Evolutionary conservation across 2,113 vertebrate genomes (phyloP), one percentile per base, ranked within the genome.

Genomic region (Coracopsis vasa): DNA sequence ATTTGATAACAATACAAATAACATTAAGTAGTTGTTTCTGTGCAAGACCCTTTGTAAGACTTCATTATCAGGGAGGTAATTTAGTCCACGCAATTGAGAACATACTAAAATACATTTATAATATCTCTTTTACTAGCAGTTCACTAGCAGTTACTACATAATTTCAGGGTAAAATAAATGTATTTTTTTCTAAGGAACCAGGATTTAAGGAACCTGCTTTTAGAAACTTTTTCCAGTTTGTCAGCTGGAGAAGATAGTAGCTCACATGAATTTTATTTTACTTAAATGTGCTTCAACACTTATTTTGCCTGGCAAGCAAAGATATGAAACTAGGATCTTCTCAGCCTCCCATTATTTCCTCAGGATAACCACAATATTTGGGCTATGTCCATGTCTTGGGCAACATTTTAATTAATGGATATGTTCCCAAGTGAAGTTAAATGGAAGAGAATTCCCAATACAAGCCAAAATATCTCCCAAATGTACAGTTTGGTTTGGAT

Each of bases 301-400:
- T 86, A 78, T 31, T 94, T 95, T 86, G 80, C 75, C 83, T 91
- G 91, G 23, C 72, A 91, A 86, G 42, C 27, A 92, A 86, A 83
- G 39, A 67, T n/a, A 50, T 0, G 1, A 86, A 95, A 51, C 77
- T 70, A 31, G 35, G 51, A 89, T 92, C 77, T 83, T 95, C 82
- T 81, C 10, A 54, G 35, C 42, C 42, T 86, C 33, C 72, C 31
- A 44, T 81, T 94, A 95, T 94, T 96, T 95, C 69, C 51, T 94
- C 64, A 67, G 60, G 54, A 74, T 64, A 95, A n/a, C 86, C 86
- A 80, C 88, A 92, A 58, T 92, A 91, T 92, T 86, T 94, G 89
- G 89, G 65, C 61, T 91, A 77, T 94, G 94, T 96, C 95, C 91
- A 91, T 44, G 65, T 94, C 94, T 96, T 95, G 91, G 92, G 95